Evolutionary conservation across 64 coral and sea anemone genomes (phyloP).

Genomic region (Dendrophyllia cribrosa): DNA sequence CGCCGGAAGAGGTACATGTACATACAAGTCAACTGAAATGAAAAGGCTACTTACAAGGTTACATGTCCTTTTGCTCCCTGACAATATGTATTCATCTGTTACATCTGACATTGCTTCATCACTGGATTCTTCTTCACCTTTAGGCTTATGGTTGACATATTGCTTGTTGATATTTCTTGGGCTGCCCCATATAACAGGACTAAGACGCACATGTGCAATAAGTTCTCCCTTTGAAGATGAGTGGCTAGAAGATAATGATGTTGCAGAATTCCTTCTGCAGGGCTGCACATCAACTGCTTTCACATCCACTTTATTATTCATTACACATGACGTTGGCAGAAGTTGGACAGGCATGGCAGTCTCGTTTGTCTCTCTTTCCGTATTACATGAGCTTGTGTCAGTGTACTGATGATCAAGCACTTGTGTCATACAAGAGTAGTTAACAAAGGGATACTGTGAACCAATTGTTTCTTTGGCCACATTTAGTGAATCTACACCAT

Average conservation of each 20-base stretch:
- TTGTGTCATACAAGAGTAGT: neutral
- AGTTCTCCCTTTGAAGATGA: neutral
- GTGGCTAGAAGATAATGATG: neutral
- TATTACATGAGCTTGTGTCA: neutral
- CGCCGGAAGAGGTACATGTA: neutral
- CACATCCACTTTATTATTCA: neutral
- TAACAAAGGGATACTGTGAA: neutral
- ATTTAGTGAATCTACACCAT: neutral
- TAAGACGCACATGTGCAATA: neutral
- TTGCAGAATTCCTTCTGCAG: constrained; percentile 1
- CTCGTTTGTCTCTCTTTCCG: neutral
- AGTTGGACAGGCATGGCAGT: neutral
- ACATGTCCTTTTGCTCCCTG: neutral
- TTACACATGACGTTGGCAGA: too few relatives aligned
- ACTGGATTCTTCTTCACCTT: neutral
- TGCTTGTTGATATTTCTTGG: neutral
- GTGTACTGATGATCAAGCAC: neutral
- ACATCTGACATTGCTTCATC: neutral
- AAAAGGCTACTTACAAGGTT: constrained; percentile 8
- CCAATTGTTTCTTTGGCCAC: neutral
- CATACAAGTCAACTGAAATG: too few relatives aligned
- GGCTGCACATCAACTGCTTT: neutral
- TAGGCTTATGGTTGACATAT: neutral
- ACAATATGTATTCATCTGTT: neutral
- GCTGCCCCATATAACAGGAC: neutral